These are phyloP conservation scores for Rhagium mordax DNA, from an alignment of 2,888 invertebrate species.

Conservation along the genomic window DNA sequence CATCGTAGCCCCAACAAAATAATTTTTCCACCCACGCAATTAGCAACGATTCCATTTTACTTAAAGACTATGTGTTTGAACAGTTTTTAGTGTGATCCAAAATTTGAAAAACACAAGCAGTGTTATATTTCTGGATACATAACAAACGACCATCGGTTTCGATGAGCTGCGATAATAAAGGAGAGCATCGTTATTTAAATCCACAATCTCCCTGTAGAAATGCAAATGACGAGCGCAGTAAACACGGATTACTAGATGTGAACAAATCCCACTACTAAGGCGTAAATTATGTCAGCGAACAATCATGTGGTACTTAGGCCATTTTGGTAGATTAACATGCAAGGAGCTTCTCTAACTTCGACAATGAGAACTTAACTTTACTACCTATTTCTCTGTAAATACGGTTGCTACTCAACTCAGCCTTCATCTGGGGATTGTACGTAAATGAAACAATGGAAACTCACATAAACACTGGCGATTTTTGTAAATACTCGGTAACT, in stretches of 20 bases:
- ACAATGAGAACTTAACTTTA: slow-evolving; percentile 67
- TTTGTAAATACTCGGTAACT: background rate
- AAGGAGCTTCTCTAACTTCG: slow-evolving; percentile 63
- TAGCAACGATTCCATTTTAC: too few species aligned
- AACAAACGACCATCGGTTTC: background rate
- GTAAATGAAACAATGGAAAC: slow-evolving; percentile 17
- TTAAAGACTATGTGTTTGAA: too few species aligned
- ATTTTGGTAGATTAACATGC: slow-evolving; percentile 67
- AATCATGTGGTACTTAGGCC: slow-evolving; percentile 69
- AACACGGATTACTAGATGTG: slow-evolving; percentile 64
- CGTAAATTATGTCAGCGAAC: slow-evolving; percentile 70
- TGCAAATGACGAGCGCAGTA: slow-evolving; percentile 63
- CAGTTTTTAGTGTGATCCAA: too few species aligned
- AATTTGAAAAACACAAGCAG: too few species aligned
- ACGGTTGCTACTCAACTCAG: slow-evolving; percentile 1
- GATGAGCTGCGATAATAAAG: slow-evolving; percentile 44
- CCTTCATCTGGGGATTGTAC: slow-evolving; percentile 15
- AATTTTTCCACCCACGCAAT: too few species aligned
- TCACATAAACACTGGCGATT: background rate
- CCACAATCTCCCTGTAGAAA: slow-evolving; percentile 60
- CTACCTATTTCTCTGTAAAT: slow-evolving; percentile 62
- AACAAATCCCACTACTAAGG: slow-evolving; percentile 68
- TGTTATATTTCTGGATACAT: background rate
- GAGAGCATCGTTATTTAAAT: slow-evolving; percentile 59
- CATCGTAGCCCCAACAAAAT: background rate